Percentiles rank a stretch among this genome's conserved stretches.
These are phyloP conservation scores for Oscheius sp. DNA, from an alignment of 1,140 invertebrate genomes.

Conservation along the genomic window DNA sequence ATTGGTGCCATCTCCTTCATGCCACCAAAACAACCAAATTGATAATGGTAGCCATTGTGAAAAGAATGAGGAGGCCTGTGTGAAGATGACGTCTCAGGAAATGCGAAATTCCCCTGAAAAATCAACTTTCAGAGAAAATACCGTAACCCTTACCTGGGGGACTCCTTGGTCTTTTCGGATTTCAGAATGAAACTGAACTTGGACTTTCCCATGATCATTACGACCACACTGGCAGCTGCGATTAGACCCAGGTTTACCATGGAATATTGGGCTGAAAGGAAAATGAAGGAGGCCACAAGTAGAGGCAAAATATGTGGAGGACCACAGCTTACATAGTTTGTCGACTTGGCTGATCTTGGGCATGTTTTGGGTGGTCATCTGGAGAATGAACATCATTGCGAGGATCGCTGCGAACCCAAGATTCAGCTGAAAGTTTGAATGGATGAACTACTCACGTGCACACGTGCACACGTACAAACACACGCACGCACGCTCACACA, in stretches of 20 bases:
- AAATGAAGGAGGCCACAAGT: background rate
- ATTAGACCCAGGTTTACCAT: constrained; percentile 6
- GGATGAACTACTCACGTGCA: too few species aligned
- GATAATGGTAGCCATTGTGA: background rate
- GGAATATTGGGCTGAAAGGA: background rate
- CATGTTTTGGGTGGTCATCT: background rate
- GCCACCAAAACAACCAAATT: background rate
- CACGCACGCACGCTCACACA: background rate
- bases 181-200: background rate
- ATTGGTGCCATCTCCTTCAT: too few species aligned
- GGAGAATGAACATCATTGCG: background rate
- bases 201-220: background rate
- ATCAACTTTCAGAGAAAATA: background rate
- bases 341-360: background rate
- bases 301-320: background rate
- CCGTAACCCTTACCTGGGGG: background rate
- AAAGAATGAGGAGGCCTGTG: background rate
- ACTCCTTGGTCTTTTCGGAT: background rate
- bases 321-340: background rate
- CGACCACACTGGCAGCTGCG: background rate
- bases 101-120: background rate
- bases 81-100: too few species aligned
- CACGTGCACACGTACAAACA: background rate
- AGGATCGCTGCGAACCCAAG: background rate
- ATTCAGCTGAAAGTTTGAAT: background rate